phyloP scores from a whole-genome alignment of 2,888 invertebrate genomes.

The Eremobia ochroleuca region DNA sequence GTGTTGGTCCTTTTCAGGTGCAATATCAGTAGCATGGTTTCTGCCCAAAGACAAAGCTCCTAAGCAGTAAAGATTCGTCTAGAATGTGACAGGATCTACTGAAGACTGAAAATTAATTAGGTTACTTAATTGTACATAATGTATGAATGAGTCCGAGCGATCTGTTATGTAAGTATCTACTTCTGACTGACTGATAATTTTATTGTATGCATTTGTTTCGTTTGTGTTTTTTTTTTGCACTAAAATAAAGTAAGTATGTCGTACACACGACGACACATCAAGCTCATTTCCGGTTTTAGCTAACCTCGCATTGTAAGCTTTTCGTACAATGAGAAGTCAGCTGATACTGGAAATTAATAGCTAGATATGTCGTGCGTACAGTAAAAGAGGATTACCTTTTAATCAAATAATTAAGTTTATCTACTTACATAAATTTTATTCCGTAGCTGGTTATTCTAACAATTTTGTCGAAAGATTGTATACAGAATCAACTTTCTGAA shows the following conservation, averaged over 20 bases:
- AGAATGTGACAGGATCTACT: conserved; percentile 9
- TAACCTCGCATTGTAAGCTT: too few species aligned
- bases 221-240: too few species aligned
- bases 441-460: background rate
- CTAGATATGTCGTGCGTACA: background rate
- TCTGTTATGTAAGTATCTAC: conserved; percentile 29
- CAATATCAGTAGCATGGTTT: conserved; percentile 82
- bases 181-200: conserved; percentile 54
- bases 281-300: too few species aligned
- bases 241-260: background rate
- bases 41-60: conserved; percentile 81
- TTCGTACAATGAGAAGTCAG: too few species aligned
- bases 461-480: background rate
- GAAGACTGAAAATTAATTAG: conserved; percentile 62
- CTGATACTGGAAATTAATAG: too few species aligned
- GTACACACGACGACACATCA: too few species aligned
- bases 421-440: background rate
- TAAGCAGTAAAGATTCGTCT: conserved; percentile 62
- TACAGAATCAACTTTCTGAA: background rate
- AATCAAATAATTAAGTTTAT: conserved; percentile 20
- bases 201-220: conserved; percentile 30
- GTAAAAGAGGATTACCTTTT: background rate
- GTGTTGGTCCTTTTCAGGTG: conserved; percentile 75
- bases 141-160: conserved; percentile 21
- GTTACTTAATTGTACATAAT: conserved; percentile 34